These are phyloP conservation scores for Drosophila trichaetosa DNA, from an alignment of 2,888 invertebrate genomes.

Conservation along the genomic window DNA sequence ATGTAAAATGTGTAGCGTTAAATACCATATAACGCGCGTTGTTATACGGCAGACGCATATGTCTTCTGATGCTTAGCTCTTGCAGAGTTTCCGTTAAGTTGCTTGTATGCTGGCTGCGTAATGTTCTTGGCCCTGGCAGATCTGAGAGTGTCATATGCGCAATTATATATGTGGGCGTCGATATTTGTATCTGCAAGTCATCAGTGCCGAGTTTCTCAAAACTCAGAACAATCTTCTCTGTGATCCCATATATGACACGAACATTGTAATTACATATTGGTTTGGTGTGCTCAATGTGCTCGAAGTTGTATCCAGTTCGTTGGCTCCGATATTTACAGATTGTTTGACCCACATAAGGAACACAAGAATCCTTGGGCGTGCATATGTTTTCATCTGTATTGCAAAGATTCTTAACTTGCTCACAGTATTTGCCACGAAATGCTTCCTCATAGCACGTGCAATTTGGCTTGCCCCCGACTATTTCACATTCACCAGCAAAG, in stretches of 20 bases:
- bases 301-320: not conserved
- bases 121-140: not conserved
- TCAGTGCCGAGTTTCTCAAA: slow-evolving; percentile 13
- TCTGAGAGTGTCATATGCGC: not conserved
- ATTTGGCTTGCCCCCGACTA: slow-evolving; percentile 17
- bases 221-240: slow-evolving; percentile 34
- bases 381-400: slow-evolving; percentile 20
- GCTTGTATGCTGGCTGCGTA: slow-evolving; percentile 9
- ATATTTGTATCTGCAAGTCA: slow-evolving; percentile 21
- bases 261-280: slow-evolving; percentile 33
- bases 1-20: slow-evolving; percentile 15
- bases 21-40: slow-evolving; percentile 28
- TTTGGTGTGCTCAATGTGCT: slow-evolving; percentile 2
- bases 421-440: slow-evolving; percentile 45
- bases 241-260: slow-evolving; percentile 17
- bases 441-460: slow-evolving; percentile 40
- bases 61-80: slow-evolving; percentile 31
- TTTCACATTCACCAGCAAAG: slow-evolving; percentile 38
- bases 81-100: slow-evolving; percentile 30
- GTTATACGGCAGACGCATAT: slow-evolving; percentile 27
- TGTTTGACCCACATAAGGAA: slow-evolving; percentile 37
- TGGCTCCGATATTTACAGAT: slow-evolving; percentile 17
- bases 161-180: slow-evolving; percentile 31
- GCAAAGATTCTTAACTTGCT: slow-evolving; percentile 37
- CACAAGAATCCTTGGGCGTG: slow-evolving; percentile 9